Evolutionary conservation across 2,113 vertebrate species (phyloP).

Genomic region (Dasyornis broadbenti): DNA sequence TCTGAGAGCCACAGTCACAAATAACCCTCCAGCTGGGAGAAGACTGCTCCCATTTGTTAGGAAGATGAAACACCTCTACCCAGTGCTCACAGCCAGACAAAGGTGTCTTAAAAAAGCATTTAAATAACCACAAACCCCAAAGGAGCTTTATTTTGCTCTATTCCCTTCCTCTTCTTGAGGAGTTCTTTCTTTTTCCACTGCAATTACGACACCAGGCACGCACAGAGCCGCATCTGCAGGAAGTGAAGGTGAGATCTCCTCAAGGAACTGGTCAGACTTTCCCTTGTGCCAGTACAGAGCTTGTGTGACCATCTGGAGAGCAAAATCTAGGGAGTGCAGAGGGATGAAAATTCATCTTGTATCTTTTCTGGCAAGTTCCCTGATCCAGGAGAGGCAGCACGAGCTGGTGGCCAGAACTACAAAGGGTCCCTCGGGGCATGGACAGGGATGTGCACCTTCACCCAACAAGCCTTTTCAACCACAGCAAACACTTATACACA

Average conservation of each 20-base stretch:
- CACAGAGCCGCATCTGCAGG: accelerated
- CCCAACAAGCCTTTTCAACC: not conserved
- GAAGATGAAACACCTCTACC: not conserved
- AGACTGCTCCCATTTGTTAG: not conserved
- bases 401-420: not conserved
- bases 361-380: not conserved
- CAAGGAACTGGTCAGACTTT: not conserved
- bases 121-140: not conserved
- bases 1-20: not conserved
- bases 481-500: not conserved
- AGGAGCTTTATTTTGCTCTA: not conserved
- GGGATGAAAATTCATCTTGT: not conserved
- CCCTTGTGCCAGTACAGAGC: not conserved
- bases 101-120: not conserved
- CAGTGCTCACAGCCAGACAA: not conserved
- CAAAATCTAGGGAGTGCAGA: not conserved
- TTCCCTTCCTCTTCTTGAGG: not conserved
- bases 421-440: not conserved
- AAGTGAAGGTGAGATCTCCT: not conserved
- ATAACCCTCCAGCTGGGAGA: not conserved
- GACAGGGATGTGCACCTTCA: not conserved
- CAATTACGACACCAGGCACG: not conserved
- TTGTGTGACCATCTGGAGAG: not conserved
- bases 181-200: not conserved
- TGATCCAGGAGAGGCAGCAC: not conserved